phyloP scores from a whole-genome alignment of 2,797 vertebrate genomes.

The Myotis myotis region DNA sequence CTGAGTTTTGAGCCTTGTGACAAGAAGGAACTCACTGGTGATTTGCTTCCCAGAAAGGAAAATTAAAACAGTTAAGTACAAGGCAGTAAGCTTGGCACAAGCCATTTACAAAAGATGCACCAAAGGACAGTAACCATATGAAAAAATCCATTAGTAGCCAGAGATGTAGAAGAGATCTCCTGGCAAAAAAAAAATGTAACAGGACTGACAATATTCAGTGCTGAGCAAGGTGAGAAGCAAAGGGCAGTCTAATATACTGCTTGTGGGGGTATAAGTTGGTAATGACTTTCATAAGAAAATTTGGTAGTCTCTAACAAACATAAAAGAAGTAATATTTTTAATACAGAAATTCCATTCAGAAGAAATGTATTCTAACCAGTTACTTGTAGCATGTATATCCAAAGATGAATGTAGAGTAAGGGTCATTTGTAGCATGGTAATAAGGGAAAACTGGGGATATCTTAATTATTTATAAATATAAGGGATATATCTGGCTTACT shows the following conservation, averaged over 20 bases:
- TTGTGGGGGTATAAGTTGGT: not conserved
- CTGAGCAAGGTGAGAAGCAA: not conserved
- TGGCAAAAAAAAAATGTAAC: not conserved
- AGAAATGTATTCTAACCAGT: not conserved
- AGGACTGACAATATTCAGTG: not conserved
- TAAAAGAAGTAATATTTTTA: not conserved
- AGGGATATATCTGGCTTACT: not conserved
- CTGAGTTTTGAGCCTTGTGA: not conserved
- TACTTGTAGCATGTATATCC: not conserved
- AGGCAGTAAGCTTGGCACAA: not conserved
- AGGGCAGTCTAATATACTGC: not conserved
- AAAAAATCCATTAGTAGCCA: not conserved
- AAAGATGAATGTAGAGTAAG: not conserved
- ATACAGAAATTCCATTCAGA: not conserved
- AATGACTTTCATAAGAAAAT: not conserved
- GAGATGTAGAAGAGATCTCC: not conserved
- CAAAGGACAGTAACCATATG: not conserved
- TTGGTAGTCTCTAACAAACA: not conserved
- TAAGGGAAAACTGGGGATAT: not conserved
- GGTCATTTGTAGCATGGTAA: not conserved
- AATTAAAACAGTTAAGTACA: not conserved
- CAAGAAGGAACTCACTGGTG: not conserved
- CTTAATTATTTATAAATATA: not conserved
- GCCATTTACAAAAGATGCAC: not conserved
- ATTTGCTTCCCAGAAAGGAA: not conserved